phyloP scores from a whole-genome alignment of 2,888 invertebrate genomes.

The Acanthoscelides obtectus region DNA sequence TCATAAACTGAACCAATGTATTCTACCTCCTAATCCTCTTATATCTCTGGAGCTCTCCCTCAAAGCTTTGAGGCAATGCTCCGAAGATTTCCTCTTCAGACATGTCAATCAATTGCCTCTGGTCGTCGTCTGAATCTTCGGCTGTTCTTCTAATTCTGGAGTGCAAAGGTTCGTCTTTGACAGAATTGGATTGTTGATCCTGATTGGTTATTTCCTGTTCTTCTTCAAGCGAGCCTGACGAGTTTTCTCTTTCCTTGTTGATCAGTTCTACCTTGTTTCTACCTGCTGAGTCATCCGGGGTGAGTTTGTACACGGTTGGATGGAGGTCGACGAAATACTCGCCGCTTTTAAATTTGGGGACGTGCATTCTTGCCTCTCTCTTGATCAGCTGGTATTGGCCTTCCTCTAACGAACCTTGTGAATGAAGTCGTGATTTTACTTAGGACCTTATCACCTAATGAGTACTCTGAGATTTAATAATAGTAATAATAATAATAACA shows the following conservation, averaged over 20 bases:
- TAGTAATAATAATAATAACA: no score
- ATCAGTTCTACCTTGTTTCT: neutral
- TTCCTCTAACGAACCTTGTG: neutral
- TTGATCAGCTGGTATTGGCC: neutral
- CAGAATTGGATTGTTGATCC: neutral
- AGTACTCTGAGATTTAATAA: no score
- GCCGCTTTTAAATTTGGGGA: conserved; percentile 18
- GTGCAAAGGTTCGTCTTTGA: conserved; percentile 2
- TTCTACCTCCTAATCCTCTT: conserved; percentile 39
- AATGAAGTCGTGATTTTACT: neutral
- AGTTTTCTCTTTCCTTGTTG: neutral
- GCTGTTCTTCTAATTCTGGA: conserved; percentile 26
- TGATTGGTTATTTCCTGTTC: neutral
- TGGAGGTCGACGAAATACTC: conserved; percentile 26
- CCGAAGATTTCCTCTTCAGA: conserved; percentile 45
- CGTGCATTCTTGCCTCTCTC: conserved; percentile 11
- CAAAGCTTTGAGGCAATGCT: conserved; percentile 43
- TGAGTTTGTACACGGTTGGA: conserved; percentile 23
- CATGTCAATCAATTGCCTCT: conserved; percentile 34
- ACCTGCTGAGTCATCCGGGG: conserved; percentile 8
- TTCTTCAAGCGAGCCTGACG: neutral
- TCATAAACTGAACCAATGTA: neutral
- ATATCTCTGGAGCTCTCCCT: conserved; percentile 42
- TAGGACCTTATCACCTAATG: no score
- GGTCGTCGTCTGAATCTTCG: conserved; percentile 19